These are phyloP conservation scores for Lithophane semibrunnea DNA, from an alignment of 2,888 invertebrate genomes.

Conservation along the genomic window DNA sequence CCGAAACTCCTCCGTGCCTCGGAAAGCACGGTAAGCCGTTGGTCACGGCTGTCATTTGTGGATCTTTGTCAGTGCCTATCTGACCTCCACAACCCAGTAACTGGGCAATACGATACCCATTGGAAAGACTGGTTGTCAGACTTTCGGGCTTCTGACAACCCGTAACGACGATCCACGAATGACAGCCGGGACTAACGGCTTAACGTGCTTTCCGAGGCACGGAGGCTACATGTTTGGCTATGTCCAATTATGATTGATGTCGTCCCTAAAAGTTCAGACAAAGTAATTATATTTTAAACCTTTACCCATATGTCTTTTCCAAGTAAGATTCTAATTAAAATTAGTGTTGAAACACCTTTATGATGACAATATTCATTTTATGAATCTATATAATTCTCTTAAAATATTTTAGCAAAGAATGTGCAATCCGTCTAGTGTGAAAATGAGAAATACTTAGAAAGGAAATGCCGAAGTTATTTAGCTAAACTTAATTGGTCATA, in stretches of 20 bases:
- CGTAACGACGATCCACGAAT: too few relatives aligned
- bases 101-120: too few relatives aligned
- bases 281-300: slow-evolving; percentile 7
- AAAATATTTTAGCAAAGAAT: slow-evolving; percentile 1
- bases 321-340: not conserved
- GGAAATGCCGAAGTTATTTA: slow-evolving; percentile 9
- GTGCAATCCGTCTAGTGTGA: not conserved
- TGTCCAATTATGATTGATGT: not conserved
- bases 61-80: too few relatives aligned
- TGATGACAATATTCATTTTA: not conserved
- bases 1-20: too few relatives aligned
- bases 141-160: too few relatives aligned
- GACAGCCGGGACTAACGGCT: too few relatives aligned
- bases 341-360: not conserved
- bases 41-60: too few relatives aligned
- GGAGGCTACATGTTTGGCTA: not conserved
- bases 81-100: too few relatives aligned
- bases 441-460: slow-evolving; percentile 7
- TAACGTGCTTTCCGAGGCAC: too few relatives aligned
- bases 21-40: too few relatives aligned
- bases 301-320: not conserved
- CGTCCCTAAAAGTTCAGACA: not conserved
- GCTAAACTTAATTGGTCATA: slow-evolving; percentile 24
- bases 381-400: not conserved
- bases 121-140: too few relatives aligned